Evolutionary conservation across 1,140 invertebrate genomes (phyloP), one percentile per base, ranked within the genome.

Genomic region (Cecropterus lyciades): DNA sequence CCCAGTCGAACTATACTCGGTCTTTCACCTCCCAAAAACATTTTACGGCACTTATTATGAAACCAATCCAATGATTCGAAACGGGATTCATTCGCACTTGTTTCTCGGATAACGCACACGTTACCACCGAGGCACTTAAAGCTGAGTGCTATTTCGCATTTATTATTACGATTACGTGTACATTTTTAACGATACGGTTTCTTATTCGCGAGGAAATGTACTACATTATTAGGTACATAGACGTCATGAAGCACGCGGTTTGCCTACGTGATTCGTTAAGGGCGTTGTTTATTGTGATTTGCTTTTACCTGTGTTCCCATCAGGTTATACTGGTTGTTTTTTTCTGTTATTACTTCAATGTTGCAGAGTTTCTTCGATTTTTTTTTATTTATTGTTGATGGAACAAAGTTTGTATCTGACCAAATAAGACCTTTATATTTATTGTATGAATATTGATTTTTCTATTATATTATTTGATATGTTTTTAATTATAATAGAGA

Each of bases 141-240:
- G 45, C 10, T 48, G 16, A 20, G 45, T 48, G 16, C 16, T 17
- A 24, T 20, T 20, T 48, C 45, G 45, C 16, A 20, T 48, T 48
- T 48, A 48, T 48, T 48, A 48, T 48, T 48, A 40, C 37, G 37
- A 20, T 48, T 11, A 10, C 16, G 9, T 11, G 15, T 48, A 48
- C 15, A 20, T 40, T 48, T 20, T 48, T 48, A 48, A 48, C 45
- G 10, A 48, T 24, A 48, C 17, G 43, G 6, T 14, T 20, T 1
- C 15, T 20, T 48, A 9, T 17, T 10, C 10, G 16, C 15, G 10
- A 14, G 16, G 1, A 3, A n/a, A n/a, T n/a, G n/a, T n/a, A n/a
- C n/a, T 48, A 48, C 16, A 48, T 48, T 15, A 24, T 24, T 11
- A 20, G 15, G 16, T 24, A 48, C 45, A 20, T 33, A 33, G 30